phyloP scores from a whole-genome alignment of 2,888 invertebrate genomes.

The Thecophora atra region DNA sequence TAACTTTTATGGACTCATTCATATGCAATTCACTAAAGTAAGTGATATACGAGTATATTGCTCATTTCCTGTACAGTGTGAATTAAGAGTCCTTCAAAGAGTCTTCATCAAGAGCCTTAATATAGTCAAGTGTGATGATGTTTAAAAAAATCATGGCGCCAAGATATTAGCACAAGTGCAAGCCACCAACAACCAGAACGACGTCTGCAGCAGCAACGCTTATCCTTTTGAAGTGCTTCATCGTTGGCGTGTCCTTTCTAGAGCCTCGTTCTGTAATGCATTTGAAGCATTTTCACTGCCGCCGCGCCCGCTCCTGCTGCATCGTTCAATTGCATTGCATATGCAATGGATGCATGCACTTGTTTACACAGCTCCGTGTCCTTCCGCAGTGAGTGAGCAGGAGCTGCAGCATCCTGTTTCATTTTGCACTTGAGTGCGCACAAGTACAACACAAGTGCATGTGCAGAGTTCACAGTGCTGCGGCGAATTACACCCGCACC shows the following conservation, averaged over 20 bases:
- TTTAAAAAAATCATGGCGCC: slow-evolving; percentile 47
- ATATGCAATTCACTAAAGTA: neutral
- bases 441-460: slow-evolving; percentile 38
- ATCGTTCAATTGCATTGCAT: neutral
- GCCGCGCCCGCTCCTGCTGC: neutral
- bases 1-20: neutral
- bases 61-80: neutral
- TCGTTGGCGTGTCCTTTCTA: neutral
- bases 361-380: slow-evolving; percentile 27
- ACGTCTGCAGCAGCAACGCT: slow-evolving; percentile 45
- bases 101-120: slow-evolving; percentile 9
- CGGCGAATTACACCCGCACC: neutral
- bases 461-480: neutral
- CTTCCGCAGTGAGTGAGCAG: slow-evolving; percentile 20
- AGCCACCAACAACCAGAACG: slow-evolving; percentile 47
- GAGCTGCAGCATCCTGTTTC: slow-evolving; percentile 34
- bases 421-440: slow-evolving; percentile 41
- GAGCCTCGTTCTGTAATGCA: slow-evolving; percentile 1
- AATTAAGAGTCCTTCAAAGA: slow-evolving; percentile 19
- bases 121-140: slow-evolving; percentile 52
- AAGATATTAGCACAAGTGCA: slow-evolving; percentile 42
- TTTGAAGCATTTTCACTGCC: neutral
- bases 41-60: neutral
- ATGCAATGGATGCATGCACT: slow-evolving; percentile 37
- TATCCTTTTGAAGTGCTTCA: slow-evolving; percentile 25